phyloP scores from a whole-genome alignment of 2,797 vertebrate species.

The Darevskia nairensis region DNA sequence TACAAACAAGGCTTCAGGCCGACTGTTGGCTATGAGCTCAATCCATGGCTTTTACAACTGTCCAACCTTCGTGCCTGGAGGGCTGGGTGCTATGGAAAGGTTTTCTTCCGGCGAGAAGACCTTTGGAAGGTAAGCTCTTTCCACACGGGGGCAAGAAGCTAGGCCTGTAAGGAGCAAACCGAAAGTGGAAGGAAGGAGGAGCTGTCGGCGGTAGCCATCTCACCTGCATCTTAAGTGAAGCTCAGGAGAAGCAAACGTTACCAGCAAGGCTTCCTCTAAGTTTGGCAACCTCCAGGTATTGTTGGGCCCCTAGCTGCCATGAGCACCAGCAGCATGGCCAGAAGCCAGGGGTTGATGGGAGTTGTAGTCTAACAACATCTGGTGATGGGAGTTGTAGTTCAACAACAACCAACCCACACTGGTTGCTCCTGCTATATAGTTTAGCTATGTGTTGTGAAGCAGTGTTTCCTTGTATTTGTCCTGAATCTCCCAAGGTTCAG shows the following conservation, averaged over 20 bases:
- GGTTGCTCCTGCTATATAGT: no score
- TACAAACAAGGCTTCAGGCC: slow-evolving; percentile 86
- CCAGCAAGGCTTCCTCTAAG: no score
- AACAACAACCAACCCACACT: neutral
- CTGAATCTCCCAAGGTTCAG: no score
- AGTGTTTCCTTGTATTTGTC: no score
- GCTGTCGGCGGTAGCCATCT: neutral
- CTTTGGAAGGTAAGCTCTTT: slow-evolving; percentile 88
- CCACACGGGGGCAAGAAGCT: neutral
- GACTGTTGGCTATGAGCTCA: slow-evolving; percentile 92
- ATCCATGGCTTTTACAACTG: slow-evolving; percentile 91
- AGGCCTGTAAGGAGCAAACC: neutral
- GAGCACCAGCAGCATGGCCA: no score
- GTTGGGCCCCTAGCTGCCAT: no score
- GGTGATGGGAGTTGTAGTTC: neutral
- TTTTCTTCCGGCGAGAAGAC: slow-evolving; percentile 85
- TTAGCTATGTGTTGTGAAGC: no score
- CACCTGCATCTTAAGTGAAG: neutral
- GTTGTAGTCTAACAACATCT: no score
- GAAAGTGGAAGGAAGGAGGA: no score
- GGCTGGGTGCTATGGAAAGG: slow-evolving; percentile 80
- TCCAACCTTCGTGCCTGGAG: slow-evolving; percentile 88
- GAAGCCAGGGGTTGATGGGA: no score
- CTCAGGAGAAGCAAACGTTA: no score
- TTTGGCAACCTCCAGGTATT: no score